Evolutionary conservation across 2,888 invertebrate genomes (phyloP).

Genomic region (Pseudanteris insignis): DNA sequence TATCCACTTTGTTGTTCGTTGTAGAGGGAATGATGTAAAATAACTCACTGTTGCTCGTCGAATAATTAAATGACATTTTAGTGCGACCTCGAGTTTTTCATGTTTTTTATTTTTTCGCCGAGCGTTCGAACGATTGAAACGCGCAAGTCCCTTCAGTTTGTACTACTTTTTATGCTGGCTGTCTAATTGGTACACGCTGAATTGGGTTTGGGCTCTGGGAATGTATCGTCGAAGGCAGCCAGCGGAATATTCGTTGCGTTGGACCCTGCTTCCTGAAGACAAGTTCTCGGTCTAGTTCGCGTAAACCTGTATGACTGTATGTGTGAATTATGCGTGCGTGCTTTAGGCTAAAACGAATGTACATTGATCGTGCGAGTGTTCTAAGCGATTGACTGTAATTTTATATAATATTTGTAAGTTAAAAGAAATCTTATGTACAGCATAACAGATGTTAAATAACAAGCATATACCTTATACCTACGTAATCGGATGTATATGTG

Average conservation of each 20-base stretch:
- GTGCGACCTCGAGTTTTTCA: neutral
- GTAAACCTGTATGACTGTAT: slow-evolving; percentile 48
- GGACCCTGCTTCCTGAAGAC: slow-evolving; percentile 32
- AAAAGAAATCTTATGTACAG: slow-evolving; percentile 64
- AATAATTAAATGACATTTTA: neutral
- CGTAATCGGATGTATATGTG: slow-evolving; percentile 46
- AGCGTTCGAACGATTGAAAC: neutral
- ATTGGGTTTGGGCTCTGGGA: too few species aligned
- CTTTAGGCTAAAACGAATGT: slow-evolving; percentile 41
- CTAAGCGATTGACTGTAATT: slow-evolving; percentile 65
- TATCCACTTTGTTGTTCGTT: slow-evolving; percentile 51
- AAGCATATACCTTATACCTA: slow-evolving; percentile 61
- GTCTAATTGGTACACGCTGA: too few species aligned
- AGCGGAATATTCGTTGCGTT: too few species aligned
- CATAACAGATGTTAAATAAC: slow-evolving; percentile 65
- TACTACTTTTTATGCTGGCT: too few species aligned
- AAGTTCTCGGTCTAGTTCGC: slow-evolving; percentile 47
- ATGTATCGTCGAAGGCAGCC: neutral
- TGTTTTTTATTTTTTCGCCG: too few species aligned
- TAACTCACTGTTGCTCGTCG: slow-evolving; percentile 2
- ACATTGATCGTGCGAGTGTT: slow-evolving; percentile 52
- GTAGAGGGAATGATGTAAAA: slow-evolving; percentile 22
- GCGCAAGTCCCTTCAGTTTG: too few species aligned
- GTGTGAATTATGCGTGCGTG: slow-evolving; percentile 43
- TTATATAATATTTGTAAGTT: slow-evolving; percentile 66